These are phyloP conservation scores for Coremacera marginata DNA, from an alignment of 2,888 invertebrate genomes.

Conservation along the genomic window DNA sequence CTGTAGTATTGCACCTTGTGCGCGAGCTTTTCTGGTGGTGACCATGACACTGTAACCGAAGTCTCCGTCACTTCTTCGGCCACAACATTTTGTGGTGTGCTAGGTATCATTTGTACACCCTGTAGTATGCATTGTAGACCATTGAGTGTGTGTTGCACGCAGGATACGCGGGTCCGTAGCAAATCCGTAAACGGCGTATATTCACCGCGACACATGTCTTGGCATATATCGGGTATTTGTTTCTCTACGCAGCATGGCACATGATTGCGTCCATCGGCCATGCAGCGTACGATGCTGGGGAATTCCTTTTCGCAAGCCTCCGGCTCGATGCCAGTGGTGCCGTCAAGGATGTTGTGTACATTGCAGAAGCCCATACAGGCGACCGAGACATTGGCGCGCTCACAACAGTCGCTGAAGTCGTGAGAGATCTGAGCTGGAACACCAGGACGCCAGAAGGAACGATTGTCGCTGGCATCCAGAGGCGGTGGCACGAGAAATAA, in stretches of 20 bases:
- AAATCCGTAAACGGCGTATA: conserved; percentile 87
- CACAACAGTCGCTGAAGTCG: conserved; percentile 86
- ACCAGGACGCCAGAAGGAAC: conserved; percentile 61
- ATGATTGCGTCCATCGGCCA: conserved; percentile 87
- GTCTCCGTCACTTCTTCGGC: conserved; percentile 81
- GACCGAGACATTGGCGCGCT: conserved; percentile 77
- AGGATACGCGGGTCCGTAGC: conserved; percentile 86
- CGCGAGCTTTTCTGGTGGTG: conserved; percentile 74
- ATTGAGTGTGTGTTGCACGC: conserved; percentile 84
- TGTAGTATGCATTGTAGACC: conserved; percentile 87
- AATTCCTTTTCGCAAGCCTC: conserved; percentile 86
- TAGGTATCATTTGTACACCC: conserved; percentile 79
- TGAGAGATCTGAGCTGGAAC: conserved; percentile 72
- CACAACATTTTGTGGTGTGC: conserved; percentile 79
- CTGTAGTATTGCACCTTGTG: conserved; percentile 77
- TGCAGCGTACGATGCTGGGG: conserved; percentile 82
- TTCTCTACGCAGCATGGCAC: conserved; percentile 87
- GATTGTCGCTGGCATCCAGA: conserved; percentile 61
- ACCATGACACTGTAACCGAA: conserved; percentile 80
- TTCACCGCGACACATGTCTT: conserved; percentile 87
- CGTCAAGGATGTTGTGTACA: conserved; percentile 80
- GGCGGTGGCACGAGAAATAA: conserved; percentile 62
- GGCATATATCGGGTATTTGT: conserved; percentile 85
- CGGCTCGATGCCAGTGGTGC: conserved; percentile 83
- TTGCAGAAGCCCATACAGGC: conserved; percentile 86